Conservation (phyloP, 2,888 invertebrate species). For the Hypercompe scribonia region DNA sequence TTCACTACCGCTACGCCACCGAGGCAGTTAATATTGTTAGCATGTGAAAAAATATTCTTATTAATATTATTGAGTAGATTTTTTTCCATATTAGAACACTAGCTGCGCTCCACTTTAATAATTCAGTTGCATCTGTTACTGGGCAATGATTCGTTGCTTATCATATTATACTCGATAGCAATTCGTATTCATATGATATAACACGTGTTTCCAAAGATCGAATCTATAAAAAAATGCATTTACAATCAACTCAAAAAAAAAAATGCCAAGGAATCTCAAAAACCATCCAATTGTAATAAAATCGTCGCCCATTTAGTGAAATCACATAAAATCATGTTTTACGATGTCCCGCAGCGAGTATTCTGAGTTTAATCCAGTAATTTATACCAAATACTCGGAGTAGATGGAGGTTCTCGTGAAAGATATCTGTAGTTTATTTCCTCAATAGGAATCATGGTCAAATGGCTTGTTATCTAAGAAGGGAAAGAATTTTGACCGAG, state of each 20-base stretch:
- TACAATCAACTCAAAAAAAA: not conserved
- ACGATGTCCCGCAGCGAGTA: slow-evolving; percentile 59
- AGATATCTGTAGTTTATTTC: slow-evolving; percentile 6
- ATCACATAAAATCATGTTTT: slow-evolving; percentile 65
- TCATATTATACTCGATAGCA: not conserved
- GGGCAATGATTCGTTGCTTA: no score
- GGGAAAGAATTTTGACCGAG: not conserved
- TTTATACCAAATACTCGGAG: slow-evolving; percentile 28
- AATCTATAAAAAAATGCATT: not conserved
- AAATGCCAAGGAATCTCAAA: slow-evolving; percentile 37
- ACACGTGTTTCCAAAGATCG: no score
- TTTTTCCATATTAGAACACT: no score
- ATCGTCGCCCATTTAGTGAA: slow-evolving; percentile 48
- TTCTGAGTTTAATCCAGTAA: slow-evolving; percentile 51
- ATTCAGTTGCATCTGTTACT: no score
- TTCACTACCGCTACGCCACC: no score
- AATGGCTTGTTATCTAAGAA: not conserved
- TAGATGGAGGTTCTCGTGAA: slow-evolving; percentile 14
- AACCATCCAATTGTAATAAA: slow-evolving; percentile 53
- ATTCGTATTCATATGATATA: not conserved
- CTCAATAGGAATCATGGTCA: slow-evolving; percentile 1
- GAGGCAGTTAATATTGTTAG: no score
- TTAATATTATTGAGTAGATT: no score
- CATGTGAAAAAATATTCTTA: no score
- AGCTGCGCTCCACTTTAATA: no score